Evolutionary conservation across 2,113 vertebrate genomes (phyloP), one percentile per base, ranked within the genome.

Genomic region (Regulus satrapa): DNA sequence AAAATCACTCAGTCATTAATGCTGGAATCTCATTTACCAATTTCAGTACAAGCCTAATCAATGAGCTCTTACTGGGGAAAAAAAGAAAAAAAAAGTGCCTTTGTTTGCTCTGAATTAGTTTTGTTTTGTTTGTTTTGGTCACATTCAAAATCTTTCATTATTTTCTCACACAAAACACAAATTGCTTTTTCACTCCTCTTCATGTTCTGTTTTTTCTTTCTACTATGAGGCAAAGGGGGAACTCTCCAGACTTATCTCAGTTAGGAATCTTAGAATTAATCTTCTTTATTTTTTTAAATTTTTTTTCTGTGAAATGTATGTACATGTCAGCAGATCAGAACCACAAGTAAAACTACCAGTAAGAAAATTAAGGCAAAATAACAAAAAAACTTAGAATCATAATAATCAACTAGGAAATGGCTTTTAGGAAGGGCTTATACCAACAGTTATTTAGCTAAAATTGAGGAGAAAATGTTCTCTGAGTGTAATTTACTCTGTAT

Each of bases 81-180:
- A 17, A 16, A 11, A 4, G 2, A 5, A 0, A 2, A 15, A 61
- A 21, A 15, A 11, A 48, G 10, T 13, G 9, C 1, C 17, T 54
- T 71, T 40, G 5, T 28, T 91, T 79, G 31, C 31, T 43, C 34
- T 5, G 1, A 76, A 29, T 41, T n/a, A 40, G 15, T 6, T 36
- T 14, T 14, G 12, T n/a, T n/a, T n/a, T 10, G 43, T 9, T 25
- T 12, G 46, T 61, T 45, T 38, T 31, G 1, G 28, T 29, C 31
- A 20, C 34, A 63, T 25, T 54, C 4, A 79, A 85, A 62, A 49
- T 21, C 3, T 43, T 78, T 48, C 14, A 8, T 12, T 32, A 66
- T 64, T 51, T 48, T 15, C 28, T 82, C 24, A 28, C 5, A 38
- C 1, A 80, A 32, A 54, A 26, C 3, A 49, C 25, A 5, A 7